These are phyloP conservation scores for Zaprionus camerounensis DNA, from an alignment of 1,140 invertebrate genomes.

Conservation along the genomic window DNA sequence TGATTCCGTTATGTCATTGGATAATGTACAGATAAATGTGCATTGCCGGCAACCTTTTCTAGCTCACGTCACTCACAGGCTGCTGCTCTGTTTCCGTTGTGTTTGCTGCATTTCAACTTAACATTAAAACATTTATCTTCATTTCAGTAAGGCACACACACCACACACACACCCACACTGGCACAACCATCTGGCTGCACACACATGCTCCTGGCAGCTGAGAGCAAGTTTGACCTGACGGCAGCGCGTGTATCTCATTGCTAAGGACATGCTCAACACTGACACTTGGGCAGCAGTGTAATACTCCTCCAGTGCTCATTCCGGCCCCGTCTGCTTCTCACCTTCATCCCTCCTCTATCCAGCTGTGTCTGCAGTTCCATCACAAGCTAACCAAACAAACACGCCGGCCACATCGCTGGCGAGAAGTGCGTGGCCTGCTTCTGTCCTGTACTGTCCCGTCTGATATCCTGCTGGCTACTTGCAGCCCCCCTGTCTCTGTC, in stretches of 20 bases:
- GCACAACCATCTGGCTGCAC: slow-evolving; percentile 20
- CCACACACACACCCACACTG: slow-evolving; percentile 11
- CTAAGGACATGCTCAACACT: slow-evolving; percentile 50
- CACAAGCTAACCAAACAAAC: slow-evolving; percentile 47
- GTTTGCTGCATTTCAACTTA: slow-evolving; percentile 55
- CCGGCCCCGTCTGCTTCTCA: neutral
- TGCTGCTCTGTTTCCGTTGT: slow-evolving; percentile 5
- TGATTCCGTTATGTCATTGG: slow-evolving; percentile 37
- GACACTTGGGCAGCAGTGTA: slow-evolving; percentile 24
- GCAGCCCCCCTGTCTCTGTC: neutral
- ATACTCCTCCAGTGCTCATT: slow-evolving; percentile 8
- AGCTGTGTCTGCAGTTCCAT: slow-evolving; percentile 8
- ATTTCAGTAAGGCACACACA: slow-evolving; percentile 42
- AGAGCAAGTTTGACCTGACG: slow-evolving; percentile 27
- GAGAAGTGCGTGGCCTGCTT: slow-evolving; percentile 23
- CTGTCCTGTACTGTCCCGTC: slow-evolving; percentile 15
- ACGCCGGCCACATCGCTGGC: slow-evolving; percentile 29
- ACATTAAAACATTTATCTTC: slow-evolving; percentile 73
- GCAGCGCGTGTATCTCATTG: slow-evolving; percentile 29
- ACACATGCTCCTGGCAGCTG: slow-evolving; percentile 40
- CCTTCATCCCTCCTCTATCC: neutral
- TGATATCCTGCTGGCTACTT: slow-evolving; percentile 51
- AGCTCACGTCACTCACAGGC: slow-evolving; percentile 25
- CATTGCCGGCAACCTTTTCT: slow-evolving; percentile 3
- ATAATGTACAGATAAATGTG: slow-evolving; percentile 15